These are phyloP conservation scores for Rhinichthys osculus DNA, from an alignment of 2,797 vertebrate genomes.

Conservation along the genomic window DNA sequence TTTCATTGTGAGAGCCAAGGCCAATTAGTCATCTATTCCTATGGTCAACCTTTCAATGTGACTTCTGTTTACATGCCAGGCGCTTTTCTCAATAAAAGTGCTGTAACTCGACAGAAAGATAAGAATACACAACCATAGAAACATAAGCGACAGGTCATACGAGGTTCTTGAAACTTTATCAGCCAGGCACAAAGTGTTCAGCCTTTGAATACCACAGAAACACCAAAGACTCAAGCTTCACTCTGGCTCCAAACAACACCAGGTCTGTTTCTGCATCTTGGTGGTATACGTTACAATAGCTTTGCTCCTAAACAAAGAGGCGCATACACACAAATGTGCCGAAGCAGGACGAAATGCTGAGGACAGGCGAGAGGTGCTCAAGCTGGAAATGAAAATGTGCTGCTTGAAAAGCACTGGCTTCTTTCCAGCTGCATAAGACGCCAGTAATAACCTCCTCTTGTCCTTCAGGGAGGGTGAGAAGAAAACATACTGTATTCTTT, in stretches of 20 bases:
- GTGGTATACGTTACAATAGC: constrained; percentile 64
- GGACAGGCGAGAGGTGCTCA: constrained; percentile 50
- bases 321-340: constrained; percentile 55
- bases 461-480: constrained; percentile 58
- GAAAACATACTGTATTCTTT: constrained; percentile 51
- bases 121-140: constrained; percentile 37
- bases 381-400: constrained; percentile 64
- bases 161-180: constrained; percentile 55
- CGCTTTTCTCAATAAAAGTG: constrained; percentile 15
- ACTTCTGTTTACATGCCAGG: constrained; percentile 29
- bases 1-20: constrained; percentile 10
- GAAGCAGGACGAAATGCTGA: constrained; percentile 47
- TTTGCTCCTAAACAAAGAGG: constrained; percentile 59
- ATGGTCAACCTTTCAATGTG: constrained; percentile 38
- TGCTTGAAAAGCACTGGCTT: constrained; percentile 68
- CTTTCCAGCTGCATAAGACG: constrained; percentile 63
- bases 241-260: constrained; percentile 44
- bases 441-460: constrained; percentile 62
- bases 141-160: constrained; percentile 53
- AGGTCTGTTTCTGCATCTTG: constrained; percentile 59
- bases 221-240: constrained; percentile 55
- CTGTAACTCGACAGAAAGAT: constrained; percentile 44
- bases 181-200: constrained; percentile 44
- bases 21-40: constrained; percentile 49
- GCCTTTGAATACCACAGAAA: constrained; percentile 51